A percentile compares a stretch with the other conserved stretches of the same genome.
Evolutionary conservation across 2,797 vertebrate genomes (phyloP).

Genomic region (Cuniculus paca): DNA sequence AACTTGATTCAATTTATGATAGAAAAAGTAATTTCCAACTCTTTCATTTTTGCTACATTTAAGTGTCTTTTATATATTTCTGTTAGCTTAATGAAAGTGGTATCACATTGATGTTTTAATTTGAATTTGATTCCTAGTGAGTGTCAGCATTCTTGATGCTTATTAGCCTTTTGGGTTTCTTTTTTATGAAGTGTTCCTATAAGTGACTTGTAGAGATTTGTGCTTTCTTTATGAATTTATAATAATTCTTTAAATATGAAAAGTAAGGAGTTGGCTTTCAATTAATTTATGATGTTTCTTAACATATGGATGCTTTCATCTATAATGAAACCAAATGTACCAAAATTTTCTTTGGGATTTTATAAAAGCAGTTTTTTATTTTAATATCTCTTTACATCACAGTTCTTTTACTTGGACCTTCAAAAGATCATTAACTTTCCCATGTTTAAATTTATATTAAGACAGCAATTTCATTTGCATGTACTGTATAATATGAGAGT

Average conservation of each 20-base stretch:
- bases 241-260: not conserved
- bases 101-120: slow-evolving; percentile 12
- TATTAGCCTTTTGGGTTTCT: not conserved
- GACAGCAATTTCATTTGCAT: not conserved
- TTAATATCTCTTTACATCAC: not conserved
- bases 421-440: not conserved
- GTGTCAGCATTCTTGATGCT: not conserved
- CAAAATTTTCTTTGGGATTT: not conserved
- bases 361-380: not conserved
- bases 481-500: not conserved
- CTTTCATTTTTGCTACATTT: not conserved
- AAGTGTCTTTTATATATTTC: not conserved
- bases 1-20: not conserved
- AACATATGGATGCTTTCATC: not conserved
- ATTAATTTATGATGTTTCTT: slow-evolving; percentile 14
- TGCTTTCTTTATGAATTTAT: not conserved
- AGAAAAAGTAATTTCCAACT: not conserved
- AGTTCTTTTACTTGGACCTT: not conserved
- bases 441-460: slow-evolving; percentile 11
- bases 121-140: slow-evolving; percentile 14
- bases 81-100: not conserved
- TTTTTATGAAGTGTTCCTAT: not conserved
- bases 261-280: not conserved
- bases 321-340: not conserved
- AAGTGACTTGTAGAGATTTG: not conserved